Evolutionary conservation across 2,888 invertebrate species (phyloP), one percentile per base, ranked within the genome.

Genomic region (Axea sp.): DNA sequence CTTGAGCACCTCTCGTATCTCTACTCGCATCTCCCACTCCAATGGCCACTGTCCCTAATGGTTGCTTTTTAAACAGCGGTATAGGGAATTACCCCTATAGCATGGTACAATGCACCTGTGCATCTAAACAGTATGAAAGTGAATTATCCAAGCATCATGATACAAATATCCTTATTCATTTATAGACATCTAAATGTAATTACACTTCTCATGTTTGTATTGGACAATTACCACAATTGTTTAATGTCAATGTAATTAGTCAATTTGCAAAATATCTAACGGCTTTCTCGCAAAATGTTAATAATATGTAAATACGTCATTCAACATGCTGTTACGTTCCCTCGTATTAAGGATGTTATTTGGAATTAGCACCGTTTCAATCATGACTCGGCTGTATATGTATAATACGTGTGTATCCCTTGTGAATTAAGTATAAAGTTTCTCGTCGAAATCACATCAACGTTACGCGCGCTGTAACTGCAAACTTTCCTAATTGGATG

Each of bases 401-500:
- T 55, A 60, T 45, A 43, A 53, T 62, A 60, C 39, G 51, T 59
- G 55, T 67, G 45, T 55, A 73, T 67, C 73, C 72, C 67, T 73
- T 55, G 60, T 69, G 75, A 72, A 76, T 76, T 68, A 76, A 73
- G 49, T 71, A 76, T 73, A 76, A 76, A 77, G 69, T 78, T 79
- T 77, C 65, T 64, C 74, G 37, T 65, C 73, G 67, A 78, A 78
- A 78, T 77, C 76, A 73, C 62, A 73, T 64, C 69, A 68, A 69
- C 57, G 65, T 73, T 71, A 69, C 74, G 68, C 65, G 53, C 75
- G 68, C 78, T 76, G 65, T 75, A 75, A 78, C 76, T 78, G 72
- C 71, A 53, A 75, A 77, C 68, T 75, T 76, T 62, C 73, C 74
- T 80, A 77, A 80, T 79, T 80, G 75, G 79, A 77, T 77, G 75